A percentile compares a stretch with the other conserved stretches of the same genome.
Conservation (phyloP, 2,113 vertebrate species). For the Hystrix brachyura region DNA sequence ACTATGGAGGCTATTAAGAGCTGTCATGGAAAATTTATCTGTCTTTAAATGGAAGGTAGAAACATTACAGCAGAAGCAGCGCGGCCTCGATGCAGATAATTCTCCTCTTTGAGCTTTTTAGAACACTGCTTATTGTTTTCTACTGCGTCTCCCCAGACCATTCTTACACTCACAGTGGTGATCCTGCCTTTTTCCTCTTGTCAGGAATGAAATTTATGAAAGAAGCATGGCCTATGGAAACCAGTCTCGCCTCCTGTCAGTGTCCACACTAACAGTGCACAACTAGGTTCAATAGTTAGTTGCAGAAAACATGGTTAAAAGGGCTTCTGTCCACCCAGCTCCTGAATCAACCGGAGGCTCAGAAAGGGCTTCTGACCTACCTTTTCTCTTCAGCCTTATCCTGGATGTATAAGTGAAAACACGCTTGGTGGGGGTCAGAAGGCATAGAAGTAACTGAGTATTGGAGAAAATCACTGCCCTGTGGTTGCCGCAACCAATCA, state of each 20-base stretch:
- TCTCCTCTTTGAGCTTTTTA: slow-evolving; percentile 82
- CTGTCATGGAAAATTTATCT: slow-evolving; percentile 87
- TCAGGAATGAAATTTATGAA: slow-evolving; percentile 83
- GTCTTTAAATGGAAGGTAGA: slow-evolving; percentile 82
- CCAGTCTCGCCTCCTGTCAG: slow-evolving; percentile 67
- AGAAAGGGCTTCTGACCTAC: neutral
- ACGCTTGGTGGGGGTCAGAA: neutral
- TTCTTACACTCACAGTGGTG: slow-evolving; percentile 11
- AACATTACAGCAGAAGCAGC: slow-evolving; percentile 44
- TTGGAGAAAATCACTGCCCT: neutral
- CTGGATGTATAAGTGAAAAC: neutral
- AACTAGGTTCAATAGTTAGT: slow-evolving; percentile 59
- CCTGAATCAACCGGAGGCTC: neutral
- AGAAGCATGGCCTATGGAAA: slow-evolving; percentile 77
- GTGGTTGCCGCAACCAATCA: neutral
- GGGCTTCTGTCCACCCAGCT: neutral
- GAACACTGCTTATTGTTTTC: slow-evolving; percentile 84
- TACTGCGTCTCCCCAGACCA: slow-evolving; percentile 77
- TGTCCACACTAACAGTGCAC: slow-evolving; percentile 45
- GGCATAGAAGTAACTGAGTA: neutral
- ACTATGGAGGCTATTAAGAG: slow-evolving; percentile 82
- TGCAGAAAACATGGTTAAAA: slow-evolving; percentile 70
- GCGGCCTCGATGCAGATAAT: slow-evolving; percentile 75
- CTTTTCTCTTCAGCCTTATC: neutral
- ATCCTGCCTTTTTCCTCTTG: slow-evolving; percentile 81